Percentiles rank a stretch among this genome's conserved stretches.
Evolutionary conservation across 1,140 invertebrate species (phyloP).

Genomic region (Pollicipes pollicipes): DNA sequence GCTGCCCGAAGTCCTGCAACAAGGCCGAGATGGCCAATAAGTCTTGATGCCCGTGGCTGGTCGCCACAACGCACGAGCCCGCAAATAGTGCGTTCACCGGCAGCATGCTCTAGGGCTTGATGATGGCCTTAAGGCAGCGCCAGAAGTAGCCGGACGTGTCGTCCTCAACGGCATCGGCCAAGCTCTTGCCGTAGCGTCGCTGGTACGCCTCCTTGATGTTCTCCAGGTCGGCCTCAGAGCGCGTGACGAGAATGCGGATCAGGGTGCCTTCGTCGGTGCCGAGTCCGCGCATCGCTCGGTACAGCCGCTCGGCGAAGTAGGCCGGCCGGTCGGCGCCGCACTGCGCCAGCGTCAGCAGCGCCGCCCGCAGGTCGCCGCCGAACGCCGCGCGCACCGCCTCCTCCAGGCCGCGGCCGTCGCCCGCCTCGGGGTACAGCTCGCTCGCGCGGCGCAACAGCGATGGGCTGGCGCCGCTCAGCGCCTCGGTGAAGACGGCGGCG

Average conservation of each 20-base stretch:
- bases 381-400: too few species aligned
- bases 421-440: too few species aligned
- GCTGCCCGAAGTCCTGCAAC: too few species aligned
- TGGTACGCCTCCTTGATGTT: slow-evolving; percentile 27
- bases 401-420: too few species aligned
- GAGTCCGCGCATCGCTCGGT: slow-evolving; percentile 28
- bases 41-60: too few species aligned
- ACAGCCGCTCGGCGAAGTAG: slow-evolving; percentile 31
- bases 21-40: too few species aligned
- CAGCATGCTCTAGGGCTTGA: slow-evolving; percentile 10
- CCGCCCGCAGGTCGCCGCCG: too few species aligned
- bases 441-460: too few species aligned
- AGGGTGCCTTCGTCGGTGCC: slow-evolving; percentile 28
- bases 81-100: too few species aligned
- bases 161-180: slow-evolving; percentile 24
- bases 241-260: slow-evolving; percentile 29
- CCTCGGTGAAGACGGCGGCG: too few species aligned
- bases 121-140: slow-evolving; percentile 22
- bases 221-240: slow-evolving; percentile 27
- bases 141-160: slow-evolving; percentile 29
- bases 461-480: too few species aligned
- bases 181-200: slow-evolving; percentile 21
- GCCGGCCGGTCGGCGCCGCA: slow-evolving; percentile 23
- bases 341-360: slow-evolving; percentile 22
- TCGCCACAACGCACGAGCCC: too few species aligned